Conservation (phyloP, 2,797 vertebrate species). For the Chelidonichthys spinosus region DNA sequence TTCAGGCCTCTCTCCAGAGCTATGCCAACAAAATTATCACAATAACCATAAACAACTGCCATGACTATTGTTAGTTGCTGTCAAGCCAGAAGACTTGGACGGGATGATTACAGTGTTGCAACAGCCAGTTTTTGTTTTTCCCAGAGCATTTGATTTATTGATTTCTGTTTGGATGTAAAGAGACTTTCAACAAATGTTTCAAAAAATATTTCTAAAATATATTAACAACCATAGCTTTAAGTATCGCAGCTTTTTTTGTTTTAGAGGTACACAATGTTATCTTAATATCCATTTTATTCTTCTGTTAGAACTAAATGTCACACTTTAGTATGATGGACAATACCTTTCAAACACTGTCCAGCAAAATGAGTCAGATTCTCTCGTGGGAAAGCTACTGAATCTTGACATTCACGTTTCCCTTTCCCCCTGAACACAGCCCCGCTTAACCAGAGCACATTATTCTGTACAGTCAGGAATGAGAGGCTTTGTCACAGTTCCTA, state of each 20-base stretch:
- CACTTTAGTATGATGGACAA: neutral
- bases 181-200: neutral
- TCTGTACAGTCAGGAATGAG: conserved; percentile 38
- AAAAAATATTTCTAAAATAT: neutral
- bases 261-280: neutral
- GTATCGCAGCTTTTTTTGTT: no score
- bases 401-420: conserved; percentile 43
- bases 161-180: neutral
- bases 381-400: conserved; percentile 35
- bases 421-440: conserved; percentile 15
- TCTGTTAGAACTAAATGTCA: neutral
- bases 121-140: neutral
- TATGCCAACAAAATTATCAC: neutral
- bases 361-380: conserved; percentile 37
- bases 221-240: neutral
- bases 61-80: neutral
- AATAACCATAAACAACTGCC: neutral
- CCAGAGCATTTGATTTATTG: neutral
- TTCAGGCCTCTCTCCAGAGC: neutral
- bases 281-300: neutral
- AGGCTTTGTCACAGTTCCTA: conserved; percentile 52
- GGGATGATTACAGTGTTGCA: neutral
- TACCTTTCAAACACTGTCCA: conserved; percentile 8
- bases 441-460: conserved; percentile 38
- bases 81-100: neutral